These are phyloP conservation scores for Pycnomerus fuliginosus DNA, from an alignment of 2,888 invertebrate genomes.

Conservation along the genomic window DNA sequence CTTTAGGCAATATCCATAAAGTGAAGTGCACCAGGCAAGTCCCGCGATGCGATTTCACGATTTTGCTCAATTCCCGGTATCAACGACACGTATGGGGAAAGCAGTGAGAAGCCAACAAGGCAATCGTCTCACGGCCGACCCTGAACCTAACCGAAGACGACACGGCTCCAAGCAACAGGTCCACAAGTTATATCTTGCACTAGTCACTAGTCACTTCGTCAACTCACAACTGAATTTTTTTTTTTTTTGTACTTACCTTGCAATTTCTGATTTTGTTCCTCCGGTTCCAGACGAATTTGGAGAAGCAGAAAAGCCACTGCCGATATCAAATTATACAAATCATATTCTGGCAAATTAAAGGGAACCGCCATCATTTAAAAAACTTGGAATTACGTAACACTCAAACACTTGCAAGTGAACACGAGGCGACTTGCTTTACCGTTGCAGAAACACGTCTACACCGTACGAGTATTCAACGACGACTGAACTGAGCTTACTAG, in stretches of 20 bases:
- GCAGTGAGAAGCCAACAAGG: slow-evolving; percentile 25
- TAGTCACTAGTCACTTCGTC: slow-evolving; percentile 2
- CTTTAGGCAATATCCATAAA: slow-evolving; percentile 34
- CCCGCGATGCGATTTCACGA: slow-evolving; percentile 1
- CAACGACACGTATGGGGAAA: slow-evolving; percentile 24
- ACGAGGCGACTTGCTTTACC: slow-evolving; percentile 20
- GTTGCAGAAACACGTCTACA: slow-evolving; percentile 34
- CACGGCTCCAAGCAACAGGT: slow-evolving; percentile 45
- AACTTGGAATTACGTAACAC: slow-evolving; percentile 22
- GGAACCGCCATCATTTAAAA: slow-evolving; percentile 52
- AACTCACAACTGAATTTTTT: too few relatives aligned
- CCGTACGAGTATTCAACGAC: slow-evolving; percentile 36
- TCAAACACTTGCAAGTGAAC: slow-evolving; percentile 21
- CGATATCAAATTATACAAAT: slow-evolving; percentile 40
- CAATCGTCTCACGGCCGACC: slow-evolving; percentile 40
- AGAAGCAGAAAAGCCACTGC: slow-evolving; percentile 14
- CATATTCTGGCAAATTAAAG: slow-evolving; percentile 47
- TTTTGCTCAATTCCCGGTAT: slow-evolving; percentile 8
- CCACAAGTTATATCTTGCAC: slow-evolving; percentile 26
- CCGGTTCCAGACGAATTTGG: slow-evolving; percentile 11
- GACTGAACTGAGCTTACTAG: slow-evolving; percentile 22
- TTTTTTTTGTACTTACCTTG: too few relatives aligned
- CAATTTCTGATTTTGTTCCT: slow-evolving; percentile 6
- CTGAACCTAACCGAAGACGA: slow-evolving; percentile 38
- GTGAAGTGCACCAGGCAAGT: slow-evolving; percentile 22